A percentile compares a stretch with the other conserved stretches of the same genome.
phyloP scores from a whole-genome alignment of 2,888 invertebrate species.

The Acrobasis suavella region DNA sequence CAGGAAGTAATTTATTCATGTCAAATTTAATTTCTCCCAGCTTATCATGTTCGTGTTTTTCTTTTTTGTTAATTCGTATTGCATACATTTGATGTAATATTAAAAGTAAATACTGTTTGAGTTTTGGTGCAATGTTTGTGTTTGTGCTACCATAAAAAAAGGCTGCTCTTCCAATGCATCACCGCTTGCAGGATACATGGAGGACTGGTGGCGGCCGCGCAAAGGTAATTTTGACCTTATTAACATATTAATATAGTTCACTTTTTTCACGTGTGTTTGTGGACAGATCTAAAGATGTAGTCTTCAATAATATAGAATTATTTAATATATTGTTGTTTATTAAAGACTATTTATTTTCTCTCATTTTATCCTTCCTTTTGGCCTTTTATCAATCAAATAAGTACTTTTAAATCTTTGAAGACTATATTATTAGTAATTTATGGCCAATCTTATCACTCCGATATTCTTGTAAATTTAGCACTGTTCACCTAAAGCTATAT shows the following conservation, averaged over 20 bases:
- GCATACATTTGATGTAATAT: conserved; percentile 28
- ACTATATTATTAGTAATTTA: conserved; percentile 17
- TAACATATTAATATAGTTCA: conserved; percentile 49
- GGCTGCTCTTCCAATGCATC: conserved; percentile 90
- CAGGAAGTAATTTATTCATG: conserved; percentile 41
- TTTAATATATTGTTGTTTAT: not conserved
- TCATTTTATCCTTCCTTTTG: no score
- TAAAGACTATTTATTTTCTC: not conserved
- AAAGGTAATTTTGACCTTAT: conserved; percentile 90
- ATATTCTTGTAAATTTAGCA: conserved; percentile 3
- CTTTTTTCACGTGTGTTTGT: conserved; percentile 18
- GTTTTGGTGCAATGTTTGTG: conserved; percentile 80
- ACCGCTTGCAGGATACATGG: conserved; percentile 98
- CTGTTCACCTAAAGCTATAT: not conserved
- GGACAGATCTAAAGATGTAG: conserved; percentile 13
- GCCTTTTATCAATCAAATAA: no score
- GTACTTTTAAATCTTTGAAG: not conserved
- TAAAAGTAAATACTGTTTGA: conserved; percentile 80
- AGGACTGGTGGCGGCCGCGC: conserved; percentile 98
- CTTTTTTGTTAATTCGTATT: conserved; percentile 28
- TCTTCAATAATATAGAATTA: conserved; percentile 1
- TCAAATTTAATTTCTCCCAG: conserved; percentile 37
- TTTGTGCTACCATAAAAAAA: conserved; percentile 83
- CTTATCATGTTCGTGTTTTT: conserved; percentile 42
- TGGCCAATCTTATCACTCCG: conserved; percentile 19